A percentile compares a stretch with the other conserved stretches of the same genome.
phyloP scores from a whole-genome alignment of 1,140 invertebrate genomes.

The Bicyclus anynana region DNA sequence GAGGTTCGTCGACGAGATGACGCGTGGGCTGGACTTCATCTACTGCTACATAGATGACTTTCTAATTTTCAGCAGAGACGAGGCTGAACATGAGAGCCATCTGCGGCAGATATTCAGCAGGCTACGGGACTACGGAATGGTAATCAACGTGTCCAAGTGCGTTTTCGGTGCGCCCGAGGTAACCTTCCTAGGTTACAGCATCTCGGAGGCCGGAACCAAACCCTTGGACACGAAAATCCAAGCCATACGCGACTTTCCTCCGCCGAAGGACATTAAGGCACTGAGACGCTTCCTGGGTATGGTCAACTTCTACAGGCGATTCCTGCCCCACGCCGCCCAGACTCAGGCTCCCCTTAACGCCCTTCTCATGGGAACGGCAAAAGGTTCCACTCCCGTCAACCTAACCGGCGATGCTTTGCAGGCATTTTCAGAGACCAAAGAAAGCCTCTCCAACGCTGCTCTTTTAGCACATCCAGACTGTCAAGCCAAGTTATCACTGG shows the following conservation, averaged over 20 bases:
- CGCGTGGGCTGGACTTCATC: not conserved
- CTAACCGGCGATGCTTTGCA: not conserved
- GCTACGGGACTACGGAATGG: not conserved
- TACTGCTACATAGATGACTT: not conserved
- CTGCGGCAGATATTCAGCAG: not conserved
- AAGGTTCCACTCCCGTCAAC: not conserved
- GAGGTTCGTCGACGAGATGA: too few relatives aligned
- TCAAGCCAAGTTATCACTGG: not conserved
- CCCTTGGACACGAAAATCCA: not conserved
- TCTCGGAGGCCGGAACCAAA: not conserved
- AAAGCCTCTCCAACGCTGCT: too few relatives aligned
- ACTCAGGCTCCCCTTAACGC: too few relatives aligned
- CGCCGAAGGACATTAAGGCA: not conserved
- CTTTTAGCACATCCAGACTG: not conserved
- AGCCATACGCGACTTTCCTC: too few relatives aligned
- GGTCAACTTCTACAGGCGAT: not conserved
- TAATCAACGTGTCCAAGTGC: too few relatives aligned
- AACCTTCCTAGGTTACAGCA: not conserved
- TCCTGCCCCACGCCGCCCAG: not conserved
- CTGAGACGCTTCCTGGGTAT: not conserved
- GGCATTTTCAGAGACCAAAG: not conserved
- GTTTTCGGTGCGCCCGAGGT: not conserved
- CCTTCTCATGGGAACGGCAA: not conserved
- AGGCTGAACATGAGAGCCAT: not conserved
- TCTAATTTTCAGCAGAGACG: not conserved